Conservation (phyloP, 2,797 vertebrate genomes). For the Lepus townsendii region DNA sequence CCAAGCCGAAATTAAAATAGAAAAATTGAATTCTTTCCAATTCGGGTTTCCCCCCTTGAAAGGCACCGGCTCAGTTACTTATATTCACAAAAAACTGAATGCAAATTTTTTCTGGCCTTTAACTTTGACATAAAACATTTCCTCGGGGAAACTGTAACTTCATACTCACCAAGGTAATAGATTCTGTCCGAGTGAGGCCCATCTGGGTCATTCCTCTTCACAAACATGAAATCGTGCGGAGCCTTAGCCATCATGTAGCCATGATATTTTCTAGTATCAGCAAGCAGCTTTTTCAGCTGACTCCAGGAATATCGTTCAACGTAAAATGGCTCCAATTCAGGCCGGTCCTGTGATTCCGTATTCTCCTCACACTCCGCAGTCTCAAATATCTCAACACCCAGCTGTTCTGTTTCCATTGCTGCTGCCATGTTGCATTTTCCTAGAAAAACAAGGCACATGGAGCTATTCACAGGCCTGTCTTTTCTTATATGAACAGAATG, state of each 20-base stretch:
- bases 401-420: slow-evolving; percentile 93
- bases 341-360: slow-evolving; percentile 82
- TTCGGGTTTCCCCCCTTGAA: not conserved
- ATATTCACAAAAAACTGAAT: slow-evolving; percentile 11
- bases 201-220: slow-evolving; percentile 91
- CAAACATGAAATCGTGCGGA: slow-evolving; percentile 91
- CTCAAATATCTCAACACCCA: slow-evolving; percentile 90
- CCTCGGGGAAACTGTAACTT: slow-evolving; percentile 16
- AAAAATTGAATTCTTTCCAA: slow-evolving; percentile 42
- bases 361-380: slow-evolving; percentile 85
- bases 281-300: slow-evolving; percentile 91
- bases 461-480: slow-evolving; percentile 51
- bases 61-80: not conserved
- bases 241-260: slow-evolving; percentile 92
- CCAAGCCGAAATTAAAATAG: slow-evolving; percentile 46
- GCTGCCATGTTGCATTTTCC: slow-evolving; percentile 92
- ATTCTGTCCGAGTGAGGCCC: slow-evolving; percentile 90
- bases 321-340: slow-evolving; percentile 89
- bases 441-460: slow-evolving; percentile 77
- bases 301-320: slow-evolving; percentile 92
- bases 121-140: slow-evolving; percentile 17
- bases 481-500: slow-evolving; percentile 49
- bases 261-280: slow-evolving; percentile 91
- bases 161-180: slow-evolving; percentile 91
- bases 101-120: not conserved